Percentiles rank a stretch among this genome's conserved stretches.
phyloP scores from a whole-genome alignment of 2,888 invertebrate genomes.

The Mesorhabditis sp. region DNA sequence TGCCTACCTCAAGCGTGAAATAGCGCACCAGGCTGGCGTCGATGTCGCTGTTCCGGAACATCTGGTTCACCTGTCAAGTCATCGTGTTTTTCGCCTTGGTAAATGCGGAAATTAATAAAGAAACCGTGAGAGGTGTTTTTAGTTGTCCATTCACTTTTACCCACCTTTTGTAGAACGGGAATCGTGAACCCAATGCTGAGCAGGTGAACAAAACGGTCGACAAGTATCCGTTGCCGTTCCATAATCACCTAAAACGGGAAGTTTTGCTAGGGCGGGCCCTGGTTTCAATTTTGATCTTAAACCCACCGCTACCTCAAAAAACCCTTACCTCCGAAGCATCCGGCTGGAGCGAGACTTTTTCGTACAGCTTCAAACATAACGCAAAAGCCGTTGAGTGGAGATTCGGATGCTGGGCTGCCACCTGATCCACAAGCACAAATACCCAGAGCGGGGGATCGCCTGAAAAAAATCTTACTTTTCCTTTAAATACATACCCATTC shows the following conservation, averaged over 20 bases:
- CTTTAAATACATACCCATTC: slow-evolving; percentile 9
- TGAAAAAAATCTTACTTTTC: slow-evolving; percentile 8
- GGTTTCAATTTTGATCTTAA: neutral
- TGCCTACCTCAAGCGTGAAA: slow-evolving; percentile 16
- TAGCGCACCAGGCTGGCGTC: slow-evolving; percentile 35
- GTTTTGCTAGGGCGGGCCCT: neutral
- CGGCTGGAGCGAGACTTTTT: slow-evolving; percentile 21
- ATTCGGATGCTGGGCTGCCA: slow-evolving; percentile 27
- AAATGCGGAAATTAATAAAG: too few relatives aligned
- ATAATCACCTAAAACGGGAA: slow-evolving; percentile 20
- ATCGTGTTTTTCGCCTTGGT: too few relatives aligned
- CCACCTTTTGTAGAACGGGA: slow-evolving; percentile 26
- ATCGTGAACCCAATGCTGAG: slow-evolving; percentile 28
- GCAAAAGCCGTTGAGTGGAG: slow-evolving; percentile 30
- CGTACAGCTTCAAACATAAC: slow-evolving; percentile 29
- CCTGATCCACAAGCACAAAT: slow-evolving; percentile 34
- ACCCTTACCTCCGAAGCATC: slow-evolving; percentile 32
- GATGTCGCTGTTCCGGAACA: slow-evolving; percentile 29
- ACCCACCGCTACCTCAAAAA: neutral
- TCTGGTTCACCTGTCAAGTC: slow-evolving; percentile 3
- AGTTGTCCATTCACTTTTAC: neutral
- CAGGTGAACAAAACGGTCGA: slow-evolving; percentile 39
- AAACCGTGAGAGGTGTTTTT: neutral
- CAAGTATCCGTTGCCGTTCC: slow-evolving; percentile 31
- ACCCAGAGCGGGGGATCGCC: slow-evolving; percentile 25